A percentile compares a stretch with the other conserved stretches of the same genome.
These are phyloP conservation scores for Parnassius glacialis DNA, from an alignment of 2,888 invertebrate genomes.

Conservation along the genomic window DNA sequence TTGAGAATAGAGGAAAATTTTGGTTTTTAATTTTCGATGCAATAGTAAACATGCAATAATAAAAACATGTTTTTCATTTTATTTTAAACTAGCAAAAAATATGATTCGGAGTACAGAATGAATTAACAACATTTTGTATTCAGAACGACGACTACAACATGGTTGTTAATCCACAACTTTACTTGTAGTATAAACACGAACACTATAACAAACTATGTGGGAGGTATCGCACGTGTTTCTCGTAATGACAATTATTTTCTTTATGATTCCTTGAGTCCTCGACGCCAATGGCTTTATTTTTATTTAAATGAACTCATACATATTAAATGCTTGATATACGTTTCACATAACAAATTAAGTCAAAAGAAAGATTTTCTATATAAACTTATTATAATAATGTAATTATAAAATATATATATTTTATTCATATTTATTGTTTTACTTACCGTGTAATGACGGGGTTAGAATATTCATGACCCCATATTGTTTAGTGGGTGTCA, in stretches of 20 bases:
- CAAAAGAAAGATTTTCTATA: too few relatives aligned
- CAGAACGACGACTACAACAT: background rate
- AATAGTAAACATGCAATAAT: too few relatives aligned
- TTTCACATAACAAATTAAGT: background rate
- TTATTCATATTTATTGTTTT: too few relatives aligned
- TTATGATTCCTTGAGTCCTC: slow-evolving; percentile 6
- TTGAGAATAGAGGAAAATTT: too few relatives aligned
- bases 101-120: background rate
- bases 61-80: too few relatives aligned
- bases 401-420: too few relatives aligned
- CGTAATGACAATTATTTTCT: slow-evolving; percentile 8
- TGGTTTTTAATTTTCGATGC: too few relatives aligned
- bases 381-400: too few relatives aligned
- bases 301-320: slow-evolving; percentile 13
- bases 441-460: too few relatives aligned
- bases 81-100: too few relatives aligned
- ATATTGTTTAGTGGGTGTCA: too few relatives aligned
- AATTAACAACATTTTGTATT: slow-evolving; percentile 12
- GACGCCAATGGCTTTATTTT: slow-evolving; percentile 19
- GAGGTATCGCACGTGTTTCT: slow-evolving; percentile 15
- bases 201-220: slow-evolving; percentile 10
- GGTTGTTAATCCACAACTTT: background rate
- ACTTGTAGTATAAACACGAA: background rate
- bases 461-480: too few relatives aligned
- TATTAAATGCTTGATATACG: slow-evolving; percentile 1